Conservation (phyloP, 2,113 vertebrate genomes). For the Struthio camelus region DNA sequence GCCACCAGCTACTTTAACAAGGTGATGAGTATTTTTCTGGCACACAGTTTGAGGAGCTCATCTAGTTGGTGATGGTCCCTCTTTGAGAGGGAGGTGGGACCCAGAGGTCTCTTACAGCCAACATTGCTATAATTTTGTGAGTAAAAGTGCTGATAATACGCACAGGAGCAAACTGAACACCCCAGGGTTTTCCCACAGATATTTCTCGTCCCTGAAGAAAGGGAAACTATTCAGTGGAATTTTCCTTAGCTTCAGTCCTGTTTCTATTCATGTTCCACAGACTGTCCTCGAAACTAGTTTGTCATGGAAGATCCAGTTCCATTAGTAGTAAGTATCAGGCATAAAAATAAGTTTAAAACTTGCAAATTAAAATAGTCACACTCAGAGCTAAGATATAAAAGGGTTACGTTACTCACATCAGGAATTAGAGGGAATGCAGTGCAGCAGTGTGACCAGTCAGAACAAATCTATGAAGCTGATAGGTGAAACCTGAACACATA, state of each 20-base stretch:
- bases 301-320: neutral
- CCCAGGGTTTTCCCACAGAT: neutral
- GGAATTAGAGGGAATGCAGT: neutral
- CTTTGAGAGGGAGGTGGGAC: neutral
- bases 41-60: neutral
- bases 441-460: neutral
- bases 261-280: neutral
- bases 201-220: neutral
- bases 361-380: neutral
- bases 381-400: neutral
- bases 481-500: neutral
- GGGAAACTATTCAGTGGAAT: neutral
- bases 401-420: neutral
- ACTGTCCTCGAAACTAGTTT: neutral
- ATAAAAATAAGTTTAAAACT: neutral
- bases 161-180: neutral
- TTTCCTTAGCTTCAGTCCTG: neutral
- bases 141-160: neutral
- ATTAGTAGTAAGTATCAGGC: neutral
- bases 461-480: neutral
- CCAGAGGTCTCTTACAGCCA: neutral
- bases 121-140: neutral
- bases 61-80: neutral
- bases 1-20: neutral
- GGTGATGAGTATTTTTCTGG: neutral